Evolutionary conservation across 2,888 invertebrate species (phyloP).

Genomic region (Drosophila aldrichi): DNA sequence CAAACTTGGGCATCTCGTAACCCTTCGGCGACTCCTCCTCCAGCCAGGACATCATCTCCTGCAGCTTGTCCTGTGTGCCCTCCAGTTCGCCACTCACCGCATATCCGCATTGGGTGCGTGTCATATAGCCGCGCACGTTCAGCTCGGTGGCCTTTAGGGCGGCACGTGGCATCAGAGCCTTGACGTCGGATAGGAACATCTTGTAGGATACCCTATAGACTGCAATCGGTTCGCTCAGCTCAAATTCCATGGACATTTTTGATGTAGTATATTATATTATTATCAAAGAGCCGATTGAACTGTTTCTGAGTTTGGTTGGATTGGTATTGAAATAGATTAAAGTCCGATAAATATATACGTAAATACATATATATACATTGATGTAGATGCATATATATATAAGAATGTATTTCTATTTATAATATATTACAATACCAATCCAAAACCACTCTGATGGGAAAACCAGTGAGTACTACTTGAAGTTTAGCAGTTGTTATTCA

Average conservation of each 20-base stretch:
- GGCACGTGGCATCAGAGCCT: conserved; percentile 29
- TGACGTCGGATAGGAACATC: conserved; percentile 26
- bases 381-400: neutral
- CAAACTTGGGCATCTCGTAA: conserved; percentile 35
- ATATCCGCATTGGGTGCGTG: conserved; percentile 50
- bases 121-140: conserved; percentile 56
- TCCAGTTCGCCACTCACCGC: conserved; percentile 59
- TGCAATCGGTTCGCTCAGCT: conserved; percentile 4
- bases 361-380: neutral
- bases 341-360: neutral
- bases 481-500: neutral
- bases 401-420: too few relatives aligned
- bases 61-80: conserved; percentile 35
- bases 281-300: neutral
- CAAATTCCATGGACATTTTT: conserved; percentile 39
- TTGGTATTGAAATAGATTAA: neutral
- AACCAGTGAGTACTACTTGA: neutral
- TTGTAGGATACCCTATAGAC: conserved; percentile 46
- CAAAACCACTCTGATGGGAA: neutral
- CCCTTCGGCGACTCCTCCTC: conserved; percentile 16
- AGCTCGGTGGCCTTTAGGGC: conserved; percentile 49
- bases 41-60: conserved; percentile 55
- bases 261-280: neutral
- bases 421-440: conserved; percentile 3
- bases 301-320: neutral